Conservation (phyloP, 2,797 vertebrate genomes). For the Cetoscarus ocellatus region DNA sequence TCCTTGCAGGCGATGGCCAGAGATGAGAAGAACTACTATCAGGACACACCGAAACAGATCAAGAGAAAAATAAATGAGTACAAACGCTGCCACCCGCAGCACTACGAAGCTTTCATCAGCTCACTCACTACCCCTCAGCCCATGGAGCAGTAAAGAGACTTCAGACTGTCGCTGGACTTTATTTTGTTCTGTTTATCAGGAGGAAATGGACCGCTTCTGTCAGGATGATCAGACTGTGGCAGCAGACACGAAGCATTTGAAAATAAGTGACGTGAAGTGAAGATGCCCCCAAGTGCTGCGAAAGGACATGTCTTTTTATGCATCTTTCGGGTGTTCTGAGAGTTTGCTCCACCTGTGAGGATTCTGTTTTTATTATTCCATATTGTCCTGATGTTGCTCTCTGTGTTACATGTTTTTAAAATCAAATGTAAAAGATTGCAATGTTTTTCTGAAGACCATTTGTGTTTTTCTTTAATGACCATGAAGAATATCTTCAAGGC, state of each 20-base stretch:
- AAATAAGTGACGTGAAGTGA: neutral
- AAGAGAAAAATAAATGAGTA: conserved; percentile 91
- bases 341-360: neutral
- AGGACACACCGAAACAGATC: conserved; percentile 97
- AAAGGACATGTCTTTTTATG: neutral
- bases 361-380: neutral
- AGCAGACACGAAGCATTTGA: neutral
- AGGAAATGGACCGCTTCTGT: neutral
- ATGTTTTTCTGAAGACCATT: too few species aligned
- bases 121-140: conserved; percentile 33
- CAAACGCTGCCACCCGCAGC: conserved; percentile 87
- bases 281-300: neutral
- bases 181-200: neutral
- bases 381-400: neutral
- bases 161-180: neutral
- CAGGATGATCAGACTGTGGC: conserved; percentile 10
- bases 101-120: conserved; percentile 83
- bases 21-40: conserved; percentile 98
- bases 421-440: neutral
- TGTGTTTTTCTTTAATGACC: neutral
- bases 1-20: conserved; percentile 91
- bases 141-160: conserved; percentile 35
- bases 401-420: neutral
- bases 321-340: neutral
- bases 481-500: too few species aligned